phyloP scores from a whole-genome alignment of 2,113 vertebrate species.

The Bothrops jararaca region DNA sequence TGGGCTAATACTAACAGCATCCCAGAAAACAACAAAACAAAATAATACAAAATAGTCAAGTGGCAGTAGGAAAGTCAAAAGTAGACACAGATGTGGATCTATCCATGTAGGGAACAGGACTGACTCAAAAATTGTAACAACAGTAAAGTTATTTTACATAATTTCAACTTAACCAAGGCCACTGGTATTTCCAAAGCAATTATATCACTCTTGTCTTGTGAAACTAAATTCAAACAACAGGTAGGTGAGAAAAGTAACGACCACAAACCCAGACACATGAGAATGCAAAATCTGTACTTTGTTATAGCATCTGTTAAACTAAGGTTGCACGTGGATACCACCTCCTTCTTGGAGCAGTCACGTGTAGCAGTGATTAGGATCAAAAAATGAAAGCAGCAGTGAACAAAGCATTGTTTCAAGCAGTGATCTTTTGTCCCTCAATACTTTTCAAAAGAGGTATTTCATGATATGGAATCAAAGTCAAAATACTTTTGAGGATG shows the following conservation, averaged over 20 bases:
- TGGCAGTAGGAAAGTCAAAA: background rate
- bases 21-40: background rate
- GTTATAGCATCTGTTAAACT: background rate
- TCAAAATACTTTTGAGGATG: background rate
- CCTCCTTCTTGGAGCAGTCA: background rate
- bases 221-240: background rate
- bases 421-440: background rate
- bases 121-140: background rate
- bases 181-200: background rate
- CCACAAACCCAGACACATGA: background rate
- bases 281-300: background rate
- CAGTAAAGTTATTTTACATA: background rate
- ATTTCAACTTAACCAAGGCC: background rate
- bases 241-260: background rate
- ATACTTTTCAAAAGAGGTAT: background rate
- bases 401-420: background rate
- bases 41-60: background rate
- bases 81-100: background rate
- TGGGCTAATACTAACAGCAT: background rate
- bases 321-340: background rate
- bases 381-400: background rate
- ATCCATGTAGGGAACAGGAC: background rate
- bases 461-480: background rate
- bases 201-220: background rate
- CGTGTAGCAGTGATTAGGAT: background rate